Evolutionary conservation across 2,888 invertebrate genomes (phyloP).

Genomic region (Aspidiotus rigidus): DNA sequence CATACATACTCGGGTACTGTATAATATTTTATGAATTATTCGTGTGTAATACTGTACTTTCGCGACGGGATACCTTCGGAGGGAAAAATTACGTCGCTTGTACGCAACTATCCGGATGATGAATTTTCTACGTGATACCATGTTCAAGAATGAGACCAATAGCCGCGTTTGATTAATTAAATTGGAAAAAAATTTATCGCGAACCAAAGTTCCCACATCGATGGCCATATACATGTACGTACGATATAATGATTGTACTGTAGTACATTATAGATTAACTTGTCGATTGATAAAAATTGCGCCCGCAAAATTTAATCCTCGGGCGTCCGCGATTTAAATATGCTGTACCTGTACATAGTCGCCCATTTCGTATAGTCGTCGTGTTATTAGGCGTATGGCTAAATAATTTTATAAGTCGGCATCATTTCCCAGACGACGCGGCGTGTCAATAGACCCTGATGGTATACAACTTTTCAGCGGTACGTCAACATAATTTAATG

Average conservation of each 20-base stretch:
- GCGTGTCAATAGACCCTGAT: too few species aligned
- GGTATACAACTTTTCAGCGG: too few species aligned
- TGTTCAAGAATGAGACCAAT: neutral
- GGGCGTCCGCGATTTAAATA: too few species aligned
- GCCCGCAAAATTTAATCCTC: too few species aligned
- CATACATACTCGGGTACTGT: neutral
- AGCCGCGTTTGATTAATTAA: constrained; percentile 2
- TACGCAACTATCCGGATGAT: constrained; percentile 1
- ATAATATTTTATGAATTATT: neutral
- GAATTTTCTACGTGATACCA: constrained; percentile 4
- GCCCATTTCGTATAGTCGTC: too few species aligned
- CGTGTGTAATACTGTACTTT: neutral
- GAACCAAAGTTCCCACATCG: neutral
- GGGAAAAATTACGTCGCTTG: constrained; percentile 1
- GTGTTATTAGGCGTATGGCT: too few species aligned
- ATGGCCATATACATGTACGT: too few species aligned
- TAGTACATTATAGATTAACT: neutral
- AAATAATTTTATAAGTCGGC: too few species aligned
- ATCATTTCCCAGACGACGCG: too few species aligned
- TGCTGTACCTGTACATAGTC: too few species aligned
- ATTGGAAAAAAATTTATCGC: constrained; percentile 3
- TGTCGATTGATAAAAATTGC: neutral
- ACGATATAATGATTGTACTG: too few species aligned
- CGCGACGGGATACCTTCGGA: neutral
- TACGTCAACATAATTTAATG: too few species aligned